These are phyloP conservation scores for Rhombomys opimus DNA, from an alignment of 2,113 vertebrate genomes.

Conservation along the genomic window DNA sequence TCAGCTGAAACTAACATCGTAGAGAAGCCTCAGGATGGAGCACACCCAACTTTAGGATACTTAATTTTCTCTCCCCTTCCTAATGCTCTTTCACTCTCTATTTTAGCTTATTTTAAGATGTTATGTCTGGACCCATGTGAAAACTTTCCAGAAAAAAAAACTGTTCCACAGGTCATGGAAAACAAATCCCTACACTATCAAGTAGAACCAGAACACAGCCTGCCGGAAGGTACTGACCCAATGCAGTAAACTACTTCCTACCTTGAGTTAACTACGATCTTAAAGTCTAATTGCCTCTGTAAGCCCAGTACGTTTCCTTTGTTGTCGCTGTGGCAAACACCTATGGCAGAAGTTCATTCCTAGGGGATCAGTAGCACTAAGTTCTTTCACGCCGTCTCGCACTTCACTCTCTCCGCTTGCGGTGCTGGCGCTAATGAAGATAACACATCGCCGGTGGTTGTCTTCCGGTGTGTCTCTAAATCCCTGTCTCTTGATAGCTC, in stretches of 20 bases:
- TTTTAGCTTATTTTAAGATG: neutral
- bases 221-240: neutral
- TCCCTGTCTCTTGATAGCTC: neutral
- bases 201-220: neutral
- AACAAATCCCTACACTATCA: neutral
- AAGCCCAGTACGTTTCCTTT: neutral
- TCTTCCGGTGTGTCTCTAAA: neutral
- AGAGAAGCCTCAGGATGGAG: neutral
- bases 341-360: neutral
- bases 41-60: neutral
- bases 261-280: neutral
- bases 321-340: neutral
- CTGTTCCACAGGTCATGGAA: neutral
- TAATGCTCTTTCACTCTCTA: neutral
- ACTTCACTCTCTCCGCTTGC: too few relatives aligned
- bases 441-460: neutral
- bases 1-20: neutral
- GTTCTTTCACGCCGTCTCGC: neutral
- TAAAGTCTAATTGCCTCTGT: neutral
- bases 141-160: neutral
- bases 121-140: neutral
- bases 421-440: neutral
- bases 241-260: neutral
- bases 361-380: neutral
- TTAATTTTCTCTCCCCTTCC: neutral